Conservation (phyloP, 2,113 vertebrate species). For the Cynoglossus semilaevis region DNA sequence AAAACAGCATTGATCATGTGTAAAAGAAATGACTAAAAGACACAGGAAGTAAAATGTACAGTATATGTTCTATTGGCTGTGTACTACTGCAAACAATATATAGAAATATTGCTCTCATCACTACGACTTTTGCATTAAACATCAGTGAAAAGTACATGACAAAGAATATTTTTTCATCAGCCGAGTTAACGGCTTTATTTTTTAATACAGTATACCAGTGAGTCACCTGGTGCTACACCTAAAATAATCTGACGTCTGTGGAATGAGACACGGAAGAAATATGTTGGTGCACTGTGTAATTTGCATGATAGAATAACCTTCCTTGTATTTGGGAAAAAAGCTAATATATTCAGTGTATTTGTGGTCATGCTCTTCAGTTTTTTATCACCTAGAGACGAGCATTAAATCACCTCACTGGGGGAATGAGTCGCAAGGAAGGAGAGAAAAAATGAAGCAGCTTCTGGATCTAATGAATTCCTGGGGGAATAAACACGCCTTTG, state of each 20-base stretch:
- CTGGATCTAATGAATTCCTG: conserved; percentile 83
- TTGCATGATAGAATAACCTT: conserved; percentile 81
- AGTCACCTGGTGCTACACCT: conserved; percentile 66
- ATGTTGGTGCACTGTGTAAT: conserved; percentile 66
- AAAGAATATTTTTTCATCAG: conserved; percentile 25
- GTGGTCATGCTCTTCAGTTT: conserved; percentile 82
- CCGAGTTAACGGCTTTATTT: conserved; percentile 39
- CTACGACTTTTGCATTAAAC: conserved; percentile 19
- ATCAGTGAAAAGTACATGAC: conserved; percentile 41
- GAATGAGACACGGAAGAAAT: conserved; percentile 67
- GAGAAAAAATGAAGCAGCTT: conserved; percentile 75
- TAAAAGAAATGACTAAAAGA: no score
- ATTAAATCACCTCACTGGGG: conserved; percentile 83
- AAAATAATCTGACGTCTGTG: conserved; percentile 71
- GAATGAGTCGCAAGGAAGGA: conserved; percentile 71
- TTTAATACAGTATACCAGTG: conserved; percentile 59
- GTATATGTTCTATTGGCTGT: no score
- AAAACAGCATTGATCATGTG: no score
- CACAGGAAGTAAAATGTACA: no score
- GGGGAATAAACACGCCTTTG: conserved; percentile 80
- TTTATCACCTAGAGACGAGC: conserved; percentile 80
- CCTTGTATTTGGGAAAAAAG: conserved; percentile 62
- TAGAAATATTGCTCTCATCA: no score
- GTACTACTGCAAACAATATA: no score
- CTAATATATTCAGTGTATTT: conserved; percentile 83